phyloP scores from a whole-genome alignment of 2,113 vertebrate genomes.

The Chrysochloris asiatica region DNA sequence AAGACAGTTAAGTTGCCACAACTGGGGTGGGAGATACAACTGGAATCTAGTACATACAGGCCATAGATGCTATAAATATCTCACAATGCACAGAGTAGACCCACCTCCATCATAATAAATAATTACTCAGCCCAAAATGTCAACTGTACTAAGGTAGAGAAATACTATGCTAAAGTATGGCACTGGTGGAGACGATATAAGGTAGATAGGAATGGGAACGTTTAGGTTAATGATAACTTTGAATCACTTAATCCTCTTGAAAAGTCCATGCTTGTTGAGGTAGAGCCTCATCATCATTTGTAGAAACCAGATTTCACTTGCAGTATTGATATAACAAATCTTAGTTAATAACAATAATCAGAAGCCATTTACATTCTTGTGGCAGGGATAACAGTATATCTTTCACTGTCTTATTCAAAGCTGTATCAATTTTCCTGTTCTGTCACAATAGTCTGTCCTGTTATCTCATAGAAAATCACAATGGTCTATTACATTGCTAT shows the following conservation, averaged over 20 bases:
- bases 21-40: accelerated
- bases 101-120: not conserved
- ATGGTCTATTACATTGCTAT: not conserved
- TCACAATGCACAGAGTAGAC: not conserved
- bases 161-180: not conserved
- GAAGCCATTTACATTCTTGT: not conserved
- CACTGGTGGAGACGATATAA: not conserved
- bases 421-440: not conserved
- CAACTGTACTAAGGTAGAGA: not conserved
- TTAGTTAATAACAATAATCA: not conserved
- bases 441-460: not conserved
- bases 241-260: not conserved
- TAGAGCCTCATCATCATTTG: not conserved
- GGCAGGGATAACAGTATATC: not conserved
- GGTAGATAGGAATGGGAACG: not conserved
- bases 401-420: not conserved
- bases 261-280: not conserved
- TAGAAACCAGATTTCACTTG: not conserved
- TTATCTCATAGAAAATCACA: conserved; percentile 18
- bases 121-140: not conserved
- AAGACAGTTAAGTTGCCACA: not conserved
- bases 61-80: not conserved
- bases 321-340: not conserved
- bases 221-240: not conserved
- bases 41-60: not conserved